Evolutionary conservation across 2,797 vertebrate species (phyloP).

Genomic region (Pantherophis alleghaniensis): DNA sequence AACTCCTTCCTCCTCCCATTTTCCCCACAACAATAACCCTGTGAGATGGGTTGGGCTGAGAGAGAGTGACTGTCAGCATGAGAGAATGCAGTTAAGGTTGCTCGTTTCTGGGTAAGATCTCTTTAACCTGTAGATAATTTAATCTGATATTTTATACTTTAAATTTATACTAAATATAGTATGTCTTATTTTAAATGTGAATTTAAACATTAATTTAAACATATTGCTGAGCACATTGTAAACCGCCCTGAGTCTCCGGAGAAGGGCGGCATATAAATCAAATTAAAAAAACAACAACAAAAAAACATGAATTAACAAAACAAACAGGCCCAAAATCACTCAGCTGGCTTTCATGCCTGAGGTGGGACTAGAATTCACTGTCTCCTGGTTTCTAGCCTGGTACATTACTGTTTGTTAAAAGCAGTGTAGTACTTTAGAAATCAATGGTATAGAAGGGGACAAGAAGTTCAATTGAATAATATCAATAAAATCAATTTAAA

Average conservation of each 20-base stretch:
- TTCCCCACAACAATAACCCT: background rate
- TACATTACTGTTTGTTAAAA: background rate
- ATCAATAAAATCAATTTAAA: background rate
- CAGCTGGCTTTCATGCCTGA: background rate
- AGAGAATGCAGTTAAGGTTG: background rate
- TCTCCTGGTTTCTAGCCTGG: background rate
- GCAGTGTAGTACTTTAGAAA: background rate
- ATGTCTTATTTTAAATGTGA: background rate
- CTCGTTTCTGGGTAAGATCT: no score
- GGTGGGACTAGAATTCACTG: background rate
- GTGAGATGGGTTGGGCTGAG: no score
- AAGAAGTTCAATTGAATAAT: conserved; percentile 29
- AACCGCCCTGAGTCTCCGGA: no score
- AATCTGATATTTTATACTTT: no score
- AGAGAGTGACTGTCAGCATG: background rate
- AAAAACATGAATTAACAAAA: background rate
- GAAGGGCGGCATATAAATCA: no score
- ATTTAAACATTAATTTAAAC: no score
- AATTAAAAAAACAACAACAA: no score
- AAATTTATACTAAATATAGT: no score
- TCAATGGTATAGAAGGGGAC: background rate
- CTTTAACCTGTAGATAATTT: no score
- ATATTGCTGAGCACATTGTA: no score
- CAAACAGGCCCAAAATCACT: background rate
- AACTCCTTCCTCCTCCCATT: background rate